Conservation (phyloP, 2,888 invertebrate species). For the Drosophila putrida region DNA sequence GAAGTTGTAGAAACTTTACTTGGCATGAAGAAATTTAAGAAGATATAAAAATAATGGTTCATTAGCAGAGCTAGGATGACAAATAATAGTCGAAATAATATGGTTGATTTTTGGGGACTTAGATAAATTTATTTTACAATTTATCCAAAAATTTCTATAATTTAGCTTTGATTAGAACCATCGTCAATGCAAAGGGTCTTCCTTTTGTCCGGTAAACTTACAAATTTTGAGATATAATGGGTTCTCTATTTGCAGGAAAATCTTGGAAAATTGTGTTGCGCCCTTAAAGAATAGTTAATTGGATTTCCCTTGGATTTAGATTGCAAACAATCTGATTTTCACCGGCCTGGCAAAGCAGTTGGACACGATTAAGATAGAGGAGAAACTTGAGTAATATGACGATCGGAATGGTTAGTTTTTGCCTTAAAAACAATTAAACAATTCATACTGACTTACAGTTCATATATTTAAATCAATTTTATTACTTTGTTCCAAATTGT, state of each 20-base stretch:
- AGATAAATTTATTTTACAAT: not conserved
- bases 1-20: constrained; percentile 14
- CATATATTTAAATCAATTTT: too few relatives aligned
- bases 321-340: not conserved
- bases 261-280: not conserved
- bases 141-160: not conserved
- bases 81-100: not conserved
- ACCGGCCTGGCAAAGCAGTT: not conserved
- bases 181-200: not conserved
- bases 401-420: not conserved
- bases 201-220: not conserved
- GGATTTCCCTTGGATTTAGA: not conserved
- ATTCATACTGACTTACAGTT: not conserved
- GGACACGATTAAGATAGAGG: not conserved
- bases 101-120: not conserved
- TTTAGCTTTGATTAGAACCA: not conserved
- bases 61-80: not conserved
- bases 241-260: not conserved
- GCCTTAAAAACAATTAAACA: not conserved
- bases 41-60: not conserved
- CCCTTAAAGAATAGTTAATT: not conserved
- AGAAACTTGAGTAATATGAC: not conserved
- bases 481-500: too few relatives aligned
- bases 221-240: not conserved
- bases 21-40: constrained; percentile 22